A percentile compares a stretch with the other conserved stretches of the same genome.
Evolutionary conservation across 2,797 vertebrate genomes (phyloP).

Genomic region (Trachops cirrhosus): DNA sequence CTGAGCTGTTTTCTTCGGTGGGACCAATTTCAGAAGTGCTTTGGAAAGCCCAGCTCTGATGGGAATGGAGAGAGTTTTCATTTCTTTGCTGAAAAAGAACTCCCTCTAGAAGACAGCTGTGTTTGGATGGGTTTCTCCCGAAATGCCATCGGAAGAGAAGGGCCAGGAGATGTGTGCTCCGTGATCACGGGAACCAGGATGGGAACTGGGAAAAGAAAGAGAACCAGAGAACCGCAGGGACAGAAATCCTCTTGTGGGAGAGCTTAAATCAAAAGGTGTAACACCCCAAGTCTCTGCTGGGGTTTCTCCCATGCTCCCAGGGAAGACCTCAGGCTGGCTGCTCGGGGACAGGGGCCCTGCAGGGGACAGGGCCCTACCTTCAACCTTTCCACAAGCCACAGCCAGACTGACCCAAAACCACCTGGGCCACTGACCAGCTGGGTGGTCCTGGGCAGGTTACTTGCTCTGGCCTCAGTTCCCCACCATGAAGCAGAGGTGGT

Average conservation of each 20-base stretch:
- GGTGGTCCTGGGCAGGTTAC: background rate
- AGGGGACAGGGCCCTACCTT: background rate
- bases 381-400: background rate
- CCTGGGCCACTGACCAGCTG: background rate
- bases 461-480: background rate
- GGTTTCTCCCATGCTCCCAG: background rate
- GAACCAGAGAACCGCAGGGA: background rate
- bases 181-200: background rate
- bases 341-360: background rate
- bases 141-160: background rate
- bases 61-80: background rate
- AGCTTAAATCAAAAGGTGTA: background rate
- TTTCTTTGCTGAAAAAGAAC: background rate
- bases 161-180: background rate
- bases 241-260: background rate
- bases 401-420: background rate
- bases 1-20: constrained; percentile 39
- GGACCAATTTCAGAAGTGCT: constrained; percentile 44
- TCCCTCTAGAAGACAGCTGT: constrained; percentile 4
- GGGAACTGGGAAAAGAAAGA: background rate
- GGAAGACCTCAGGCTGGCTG: background rate
- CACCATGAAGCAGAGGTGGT: fast-evolving
- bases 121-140: background rate
- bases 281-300: background rate
- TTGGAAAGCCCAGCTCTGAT: constrained; percentile 6